A percentile compares a stretch with the other conserved stretches of the same genome.
Conservation (phyloP, 2,888 invertebrate genomes). For the Slavum lentiscoides region DNA sequence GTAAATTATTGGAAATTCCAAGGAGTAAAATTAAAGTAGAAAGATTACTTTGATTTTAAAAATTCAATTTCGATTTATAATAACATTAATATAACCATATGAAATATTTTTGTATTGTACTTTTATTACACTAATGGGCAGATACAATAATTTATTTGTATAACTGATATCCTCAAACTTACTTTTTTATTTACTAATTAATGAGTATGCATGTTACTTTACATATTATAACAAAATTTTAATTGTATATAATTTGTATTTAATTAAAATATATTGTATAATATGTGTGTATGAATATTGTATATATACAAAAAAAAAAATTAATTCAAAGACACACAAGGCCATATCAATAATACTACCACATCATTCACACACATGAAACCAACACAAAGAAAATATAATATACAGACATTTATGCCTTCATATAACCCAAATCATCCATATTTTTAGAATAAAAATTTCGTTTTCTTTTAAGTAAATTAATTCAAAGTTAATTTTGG, state of each 20-base stretch:
- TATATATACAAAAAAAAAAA: conserved; percentile 16
- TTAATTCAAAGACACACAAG: conserved; percentile 36
- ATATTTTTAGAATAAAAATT: not conserved
- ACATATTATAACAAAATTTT: too few relatives aligned
- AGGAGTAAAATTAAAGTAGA: not conserved
- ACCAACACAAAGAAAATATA: conserved; percentile 25
- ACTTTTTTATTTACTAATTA: too few relatives aligned
- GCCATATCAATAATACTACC: conserved; percentile 50
- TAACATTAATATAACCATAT: too few relatives aligned
- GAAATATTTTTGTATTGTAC: too few relatives aligned
- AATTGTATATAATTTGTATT: too few relatives aligned
- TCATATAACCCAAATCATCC: conserved; percentile 38
- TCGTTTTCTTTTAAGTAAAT: conserved; percentile 5
- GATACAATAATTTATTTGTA: too few relatives aligned
- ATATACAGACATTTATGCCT: conserved; percentile 52
- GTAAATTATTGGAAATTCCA: conserved; percentile 4
- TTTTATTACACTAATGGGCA: too few relatives aligned
- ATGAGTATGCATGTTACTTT: too few relatives aligned
- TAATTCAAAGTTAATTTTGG: conserved; percentile 39
- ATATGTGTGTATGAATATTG: not conserved
- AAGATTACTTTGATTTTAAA: too few relatives aligned
- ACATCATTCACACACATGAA: conserved; percentile 46
- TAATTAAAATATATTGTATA: too few relatives aligned
- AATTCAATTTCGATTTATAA: too few relatives aligned
- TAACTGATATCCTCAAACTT: too few relatives aligned